A percentile compares a stretch with the other conserved stretches of the same genome.
Conservation (phyloP, 2,113 vertebrate species). For the Siniperca chuatsi region DNA sequence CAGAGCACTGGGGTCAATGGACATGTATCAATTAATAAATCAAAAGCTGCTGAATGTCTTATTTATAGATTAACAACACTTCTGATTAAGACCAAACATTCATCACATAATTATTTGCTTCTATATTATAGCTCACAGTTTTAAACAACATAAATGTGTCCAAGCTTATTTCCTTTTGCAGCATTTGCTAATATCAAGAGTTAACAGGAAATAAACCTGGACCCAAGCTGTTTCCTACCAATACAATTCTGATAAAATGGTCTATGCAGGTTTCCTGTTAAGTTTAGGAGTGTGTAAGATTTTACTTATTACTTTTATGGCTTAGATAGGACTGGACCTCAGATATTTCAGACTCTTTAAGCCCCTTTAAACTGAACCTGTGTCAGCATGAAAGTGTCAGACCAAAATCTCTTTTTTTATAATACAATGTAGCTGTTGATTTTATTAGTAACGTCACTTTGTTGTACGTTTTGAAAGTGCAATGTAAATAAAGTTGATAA, state of each 20-base stretch:
- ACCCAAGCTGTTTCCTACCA: not conserved
- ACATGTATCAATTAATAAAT: not conserved
- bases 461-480: constrained; percentile 27
- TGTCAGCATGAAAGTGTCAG: not conserved
- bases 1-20: constrained; percentile 8
- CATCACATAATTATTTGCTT: constrained; percentile 8
- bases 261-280: not conserved
- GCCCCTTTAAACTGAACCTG: not conserved
- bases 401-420: not conserved
- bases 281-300: not conserved
- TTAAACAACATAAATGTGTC: not conserved
- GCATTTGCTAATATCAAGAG: constrained; percentile 3
- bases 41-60: constrained; percentile 5
- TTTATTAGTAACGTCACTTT: not conserved
- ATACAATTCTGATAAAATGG: not conserved
- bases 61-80: constrained; percentile 1
- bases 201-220: not conserved
- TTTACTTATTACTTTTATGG: constrained; percentile 12
- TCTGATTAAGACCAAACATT: not conserved
- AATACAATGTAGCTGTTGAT: not conserved
- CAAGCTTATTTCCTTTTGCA: constrained; percentile 9
- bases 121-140: constrained; percentile 10
- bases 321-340: not conserved
- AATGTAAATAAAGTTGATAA: constrained; percentile 10
- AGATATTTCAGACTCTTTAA: constrained; percentile 10